Percentiles rank a stretch among this genome's conserved stretches.
phyloP scores from a whole-genome alignment of 2,113 vertebrate species.

The Corapipo altera region DNA sequence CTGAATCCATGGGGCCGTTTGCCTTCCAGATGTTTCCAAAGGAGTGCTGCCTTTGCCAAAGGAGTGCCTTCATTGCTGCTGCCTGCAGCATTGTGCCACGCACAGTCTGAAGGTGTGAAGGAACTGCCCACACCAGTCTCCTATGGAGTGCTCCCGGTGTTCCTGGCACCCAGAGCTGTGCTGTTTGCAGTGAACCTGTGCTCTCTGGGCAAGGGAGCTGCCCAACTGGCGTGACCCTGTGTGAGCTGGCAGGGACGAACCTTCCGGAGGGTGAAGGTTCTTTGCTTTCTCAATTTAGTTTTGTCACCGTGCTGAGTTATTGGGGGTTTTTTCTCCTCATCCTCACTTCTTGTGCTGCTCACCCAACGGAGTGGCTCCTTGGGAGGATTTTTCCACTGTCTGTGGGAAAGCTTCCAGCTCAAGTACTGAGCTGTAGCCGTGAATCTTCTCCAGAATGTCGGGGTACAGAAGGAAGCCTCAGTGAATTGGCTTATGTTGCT shows the following conservation, averaged over 20 bases:
- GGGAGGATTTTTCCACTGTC: background rate
- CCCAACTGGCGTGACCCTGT: fast-evolving
- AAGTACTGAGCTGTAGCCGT: fast-evolving
- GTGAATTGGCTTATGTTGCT: background rate
- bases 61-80: background rate
- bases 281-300: background rate
- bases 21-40: background rate
- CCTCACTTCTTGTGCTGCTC: background rate
- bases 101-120: background rate
- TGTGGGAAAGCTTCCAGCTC: background rate
- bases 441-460: background rate
- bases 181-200: background rate
- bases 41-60: background rate
- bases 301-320: background rate
- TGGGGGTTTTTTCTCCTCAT: no score
- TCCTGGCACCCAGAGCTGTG: background rate
- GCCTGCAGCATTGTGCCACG: fast-evolving
- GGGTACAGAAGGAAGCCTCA: background rate
- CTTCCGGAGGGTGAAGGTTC: background rate
- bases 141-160: background rate
- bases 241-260: background rate
- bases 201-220: background rate
- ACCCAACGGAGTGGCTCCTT: fast-evolving
- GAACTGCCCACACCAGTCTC: background rate
- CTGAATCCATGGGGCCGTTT: background rate